Evolutionary conservation across 2,113 vertebrate genomes (phyloP).

Genomic region (Odocoileus hemionus): DNA sequence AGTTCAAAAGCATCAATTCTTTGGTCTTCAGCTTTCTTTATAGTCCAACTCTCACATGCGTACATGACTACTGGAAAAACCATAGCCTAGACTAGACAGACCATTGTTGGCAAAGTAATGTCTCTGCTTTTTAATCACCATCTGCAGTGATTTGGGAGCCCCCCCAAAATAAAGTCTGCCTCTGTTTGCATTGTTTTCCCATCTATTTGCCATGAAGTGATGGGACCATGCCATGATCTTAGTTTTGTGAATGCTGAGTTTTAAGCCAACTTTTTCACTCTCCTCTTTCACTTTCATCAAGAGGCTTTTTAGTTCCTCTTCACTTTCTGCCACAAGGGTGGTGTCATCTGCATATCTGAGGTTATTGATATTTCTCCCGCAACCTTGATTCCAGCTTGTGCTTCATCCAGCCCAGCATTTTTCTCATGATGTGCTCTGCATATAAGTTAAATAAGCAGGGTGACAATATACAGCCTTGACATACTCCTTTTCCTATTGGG

Average conservation of each 20-base stretch:
- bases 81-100: neutral
- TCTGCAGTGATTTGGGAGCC: neutral
- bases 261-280: neutral
- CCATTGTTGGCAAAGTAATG: neutral
- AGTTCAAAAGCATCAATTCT: neutral
- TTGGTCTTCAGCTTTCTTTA: accelerated
- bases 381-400: neutral
- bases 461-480: neutral
- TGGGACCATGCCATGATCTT: neutral
- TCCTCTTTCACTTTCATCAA: neutral
- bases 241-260: accelerated
- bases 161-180: neutral
- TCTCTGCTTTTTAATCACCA: neutral
- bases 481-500: neutral
- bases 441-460: neutral
- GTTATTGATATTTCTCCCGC: neutral
- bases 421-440: neutral
- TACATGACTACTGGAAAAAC: neutral
- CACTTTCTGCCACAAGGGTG: neutral
- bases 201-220: neutral
- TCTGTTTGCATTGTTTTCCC: neutral
- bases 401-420: accelerated
- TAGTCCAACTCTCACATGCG: neutral
- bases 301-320: neutral
- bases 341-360: neutral